Conservation (phyloP, 2,113 vertebrate genomes). For the Serilophus lunatus region DNA sequence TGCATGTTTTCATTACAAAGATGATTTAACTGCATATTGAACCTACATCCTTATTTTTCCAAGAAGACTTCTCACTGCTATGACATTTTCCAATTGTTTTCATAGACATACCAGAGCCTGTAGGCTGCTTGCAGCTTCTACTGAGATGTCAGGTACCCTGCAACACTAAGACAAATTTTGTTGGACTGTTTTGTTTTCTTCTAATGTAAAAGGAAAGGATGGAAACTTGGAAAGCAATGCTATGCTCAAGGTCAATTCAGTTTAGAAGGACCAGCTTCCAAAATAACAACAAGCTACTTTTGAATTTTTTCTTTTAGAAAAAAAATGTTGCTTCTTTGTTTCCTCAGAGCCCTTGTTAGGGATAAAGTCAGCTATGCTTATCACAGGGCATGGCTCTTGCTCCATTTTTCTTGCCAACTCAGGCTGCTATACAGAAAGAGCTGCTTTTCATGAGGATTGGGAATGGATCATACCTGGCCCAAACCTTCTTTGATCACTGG, state of each 20-base stretch:
- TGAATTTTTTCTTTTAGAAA: not conserved
- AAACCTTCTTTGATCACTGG: not conserved
- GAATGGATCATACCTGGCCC: not conserved
- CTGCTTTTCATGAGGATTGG: not conserved
- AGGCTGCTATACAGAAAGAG: not conserved
- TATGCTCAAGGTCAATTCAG: not conserved
- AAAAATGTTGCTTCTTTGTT: not conserved
- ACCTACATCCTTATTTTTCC: not conserved
- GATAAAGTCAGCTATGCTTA: rapidly evolving
- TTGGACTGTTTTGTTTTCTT: not conserved
- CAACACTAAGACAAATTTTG: not conserved
- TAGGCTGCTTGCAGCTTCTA: not conserved
- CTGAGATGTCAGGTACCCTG: not conserved
- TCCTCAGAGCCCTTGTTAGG: not conserved
- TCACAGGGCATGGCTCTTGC: not conserved
- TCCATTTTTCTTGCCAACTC: not conserved
- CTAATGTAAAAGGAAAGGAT: not conserved
- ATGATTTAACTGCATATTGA: not conserved
- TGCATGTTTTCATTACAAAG: not conserved
- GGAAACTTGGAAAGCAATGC: not conserved
- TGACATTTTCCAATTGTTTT: not conserved
- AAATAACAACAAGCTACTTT: not conserved
- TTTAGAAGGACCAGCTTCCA: not conserved
- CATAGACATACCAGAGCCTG: not conserved
- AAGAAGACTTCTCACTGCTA: not conserved